Evolutionary conservation across 2,888 invertebrate genomes (phyloP), one percentile per base, ranked within the genome.

Genomic region (Brenthis ino): DNA sequence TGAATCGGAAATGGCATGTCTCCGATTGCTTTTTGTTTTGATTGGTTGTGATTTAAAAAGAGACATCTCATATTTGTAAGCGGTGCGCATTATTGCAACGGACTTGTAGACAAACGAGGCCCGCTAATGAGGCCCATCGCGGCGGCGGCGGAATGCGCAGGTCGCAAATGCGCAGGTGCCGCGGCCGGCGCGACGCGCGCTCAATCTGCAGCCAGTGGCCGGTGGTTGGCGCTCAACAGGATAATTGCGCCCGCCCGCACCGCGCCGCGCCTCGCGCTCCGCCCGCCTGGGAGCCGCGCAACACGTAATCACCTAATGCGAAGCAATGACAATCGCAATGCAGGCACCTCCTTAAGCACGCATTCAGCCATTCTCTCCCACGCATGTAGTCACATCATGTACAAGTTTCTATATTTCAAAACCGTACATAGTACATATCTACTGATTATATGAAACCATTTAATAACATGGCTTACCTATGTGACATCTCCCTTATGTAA

Each of bases 241-340:
- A 78, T 82, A 80, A 82, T 83, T 80, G 78, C 65, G 33, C 69
- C 74, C 77, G 79, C 81, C 75, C 77, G 76, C 75, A 48, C n/a
- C 47, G n/a, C 3, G 71, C 47, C 65, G 37, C 69, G 57, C 55
- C 55, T 12, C 47, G 14, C 3, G 71, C 33, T 64, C 53, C 69
- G 57, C 55, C 13, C 56, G 56, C 56, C 4, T 14, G 13, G 12
- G 28, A 33, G 33, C 56, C 33, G 56, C 33, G 56, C n/a, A 33
- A 55, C 33, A 66, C 66, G 66, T 60, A 66, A 66, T 66, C 66
- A 28, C 60, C 60, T 60, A 60, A 66, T 60, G 60, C 58, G 54
- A 54, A 66, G 66, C 60, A 54, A 66, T 66, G 48, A 54, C 47
- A 54, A 28, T 33, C 54, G 47, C 58, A 24, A 55, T 55, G 66